Evolutionary conservation across 2,797 vertebrate species (phyloP), one percentile per base, ranked within the genome.

Genomic region (Falco peregrinus): DNA sequence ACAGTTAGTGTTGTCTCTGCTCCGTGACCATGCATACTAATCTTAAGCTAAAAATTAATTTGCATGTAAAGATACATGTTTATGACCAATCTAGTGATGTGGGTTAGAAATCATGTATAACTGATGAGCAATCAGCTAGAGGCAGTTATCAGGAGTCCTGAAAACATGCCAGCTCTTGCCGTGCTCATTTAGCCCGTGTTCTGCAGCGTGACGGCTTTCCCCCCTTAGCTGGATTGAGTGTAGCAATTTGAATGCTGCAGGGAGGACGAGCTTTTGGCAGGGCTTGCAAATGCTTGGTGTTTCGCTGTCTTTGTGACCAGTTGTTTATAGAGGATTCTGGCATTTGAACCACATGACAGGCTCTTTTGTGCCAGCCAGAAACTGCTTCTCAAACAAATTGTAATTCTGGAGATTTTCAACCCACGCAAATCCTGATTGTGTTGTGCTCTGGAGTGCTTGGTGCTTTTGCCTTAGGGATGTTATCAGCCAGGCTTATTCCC

Each of bases 141-240:
- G 31, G 29, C 26, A 33, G 1, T 22, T 22, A 19, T 35, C 26
- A 2, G 39, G 25, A 47, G n/a, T 25, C 21, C 10, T 50, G 61
- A 13, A 17, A 80, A 53, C 8, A 10, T 0, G 6, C 31, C 41
- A 12, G 31, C 60, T 43, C 48, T 37, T 6, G 29, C 13, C 3
- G 1, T 9, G 3, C 25, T 20, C 10, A 4, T 17, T 33, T 16
- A 25, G 47, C 39, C 3, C 0, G 2, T 50, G 31, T 28, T 73
- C 39, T 54, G 51, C 16, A 16, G 25, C 2, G 10, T 10, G 59
- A 6, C n/a, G 18, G 9, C 13, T 59, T 57, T 48, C 25, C 26
- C 10, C 6, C 48, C 20, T 33, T 35, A 6, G 65, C 60, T 28
- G 48, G 20, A 20, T 13, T 7, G 16, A 31, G 35, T 4, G 17